Evolutionary conservation across 2,888 invertebrate genomes (phyloP), one percentile per base, ranked within the genome.

Genomic region (Nomada ferruginata): DNA sequence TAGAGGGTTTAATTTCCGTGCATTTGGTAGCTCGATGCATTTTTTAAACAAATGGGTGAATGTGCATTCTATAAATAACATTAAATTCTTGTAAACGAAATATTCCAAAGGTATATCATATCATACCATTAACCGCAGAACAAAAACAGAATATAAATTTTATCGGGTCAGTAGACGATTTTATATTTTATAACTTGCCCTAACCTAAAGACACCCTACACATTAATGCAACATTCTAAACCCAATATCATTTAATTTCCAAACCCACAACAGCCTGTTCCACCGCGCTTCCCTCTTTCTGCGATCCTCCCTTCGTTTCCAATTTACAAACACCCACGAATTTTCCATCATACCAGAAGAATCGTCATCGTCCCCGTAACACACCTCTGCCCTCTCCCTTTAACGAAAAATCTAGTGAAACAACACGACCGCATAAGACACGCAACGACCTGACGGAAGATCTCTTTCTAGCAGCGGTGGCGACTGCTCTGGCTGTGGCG

Each of bases 401-500:
- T 10, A n/a, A 18, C 70, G 47, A 29, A 44, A 55, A 70, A 63
- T 29, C 71, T 47, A 47, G 42, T 44, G 61, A 59, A 72, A 76
- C 68, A 81, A 82, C 69, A 57, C 59, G 57, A 44, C 13, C 36
- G 52, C 29, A 59, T 52, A 70, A 82, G 76, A 73, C 82, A 70
- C 82, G 73, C 82, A 72, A 73, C 69, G 82, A 76, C 11, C 75
- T 47, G 65, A 63, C 68, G 53, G 66, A 44, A 59, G 52, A 59
- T 82, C 68, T 75, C 72, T 75, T 72, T 65, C 23, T 71, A 81
- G 73, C 83, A 70, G 75, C 77, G 77, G 80, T 72, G 86, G 83
- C 82, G 84, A 73, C 75, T 77, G 69, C 42, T 80, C 77, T 80
- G 76, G 84, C 84, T 72, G 85, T 53, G 85, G 80, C 78, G 83